Percentiles rank a stretch among this genome's conserved stretches.
Evolutionary conservation across 2,888 invertebrate species (phyloP).

Genomic region (Podotricha telesiphe): DNA sequence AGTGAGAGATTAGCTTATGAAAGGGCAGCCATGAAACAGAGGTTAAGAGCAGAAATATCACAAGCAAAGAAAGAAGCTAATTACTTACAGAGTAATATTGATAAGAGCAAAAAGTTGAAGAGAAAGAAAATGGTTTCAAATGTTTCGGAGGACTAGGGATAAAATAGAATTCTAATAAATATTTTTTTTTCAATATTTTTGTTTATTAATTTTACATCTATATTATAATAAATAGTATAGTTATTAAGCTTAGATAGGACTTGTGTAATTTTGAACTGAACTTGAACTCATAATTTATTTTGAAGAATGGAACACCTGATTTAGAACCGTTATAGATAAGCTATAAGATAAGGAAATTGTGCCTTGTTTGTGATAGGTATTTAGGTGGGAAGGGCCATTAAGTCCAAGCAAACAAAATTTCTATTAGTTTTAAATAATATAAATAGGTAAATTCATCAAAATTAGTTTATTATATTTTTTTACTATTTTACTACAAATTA

Average conservation of each 20-base stretch:
- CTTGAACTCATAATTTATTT: too few relatives aligned
- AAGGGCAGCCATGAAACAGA: conserved; percentile 93
- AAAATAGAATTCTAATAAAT: conserved; percentile 27
- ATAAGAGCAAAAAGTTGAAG: conserved; percentile 88
- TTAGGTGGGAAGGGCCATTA: too few relatives aligned
- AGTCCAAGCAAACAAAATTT: too few relatives aligned
- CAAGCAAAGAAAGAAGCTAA: conserved; percentile 96
- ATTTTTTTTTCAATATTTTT: background rate
- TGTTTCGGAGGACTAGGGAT: conserved; percentile 42
- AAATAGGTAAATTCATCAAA: background rate
- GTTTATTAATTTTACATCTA: background rate
- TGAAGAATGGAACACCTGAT: too few relatives aligned
- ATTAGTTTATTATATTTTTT: too few relatives aligned
- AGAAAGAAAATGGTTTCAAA: conserved; percentile 62
- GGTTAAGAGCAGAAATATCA: conserved; percentile 92
- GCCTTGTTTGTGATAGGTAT: too few relatives aligned
- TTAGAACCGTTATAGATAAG: too few relatives aligned
- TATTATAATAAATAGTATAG: too few relatives aligned
- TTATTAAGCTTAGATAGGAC: too few relatives aligned
- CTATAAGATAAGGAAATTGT: too few relatives aligned
- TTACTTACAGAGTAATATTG: conserved; percentile 92
- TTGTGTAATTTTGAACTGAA: too few relatives aligned
- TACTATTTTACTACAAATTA: background rate
- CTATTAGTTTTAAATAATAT: background rate
- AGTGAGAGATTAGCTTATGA: conserved; percentile 97